A percentile compares a stretch with the other conserved stretches of the same genome.
These are phyloP conservation scores for Hippasteria phrygiana DNA, from an alignment of 53 echinoderm and acorn worm species.

Conservation along the genomic window DNA sequence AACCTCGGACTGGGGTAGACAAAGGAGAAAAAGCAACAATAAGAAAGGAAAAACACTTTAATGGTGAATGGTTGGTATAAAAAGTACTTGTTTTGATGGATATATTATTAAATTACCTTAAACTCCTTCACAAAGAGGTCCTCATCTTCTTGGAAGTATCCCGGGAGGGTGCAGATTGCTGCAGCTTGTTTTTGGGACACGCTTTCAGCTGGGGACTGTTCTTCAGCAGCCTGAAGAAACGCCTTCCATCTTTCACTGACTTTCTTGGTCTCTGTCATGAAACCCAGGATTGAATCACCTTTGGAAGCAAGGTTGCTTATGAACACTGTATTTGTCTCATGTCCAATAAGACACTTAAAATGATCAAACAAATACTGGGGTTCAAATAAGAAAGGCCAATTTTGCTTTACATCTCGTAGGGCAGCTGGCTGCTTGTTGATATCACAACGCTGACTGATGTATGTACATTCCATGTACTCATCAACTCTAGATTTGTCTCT, in stretches of 20 bases:
- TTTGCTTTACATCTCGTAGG: not conserved
- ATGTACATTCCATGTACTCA: slow-evolving; percentile 10
- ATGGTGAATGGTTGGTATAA: too few species aligned
- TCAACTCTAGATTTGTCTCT: not conserved
- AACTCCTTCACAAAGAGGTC: not conserved
- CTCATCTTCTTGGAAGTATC: not conserved
- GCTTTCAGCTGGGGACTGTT: not conserved
- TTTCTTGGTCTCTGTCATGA: not conserved
- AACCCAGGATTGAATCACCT: not conserved
- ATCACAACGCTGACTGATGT: not conserved
- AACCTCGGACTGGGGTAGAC: too few species aligned
- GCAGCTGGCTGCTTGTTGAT: slow-evolving; percentile 23
- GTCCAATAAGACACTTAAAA: slow-evolving; percentile 12
- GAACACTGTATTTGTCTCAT: not conserved
- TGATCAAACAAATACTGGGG: not conserved
- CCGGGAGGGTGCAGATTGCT: not conserved
- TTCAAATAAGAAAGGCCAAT: slow-evolving; percentile 19
- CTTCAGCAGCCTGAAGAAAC: not conserved
- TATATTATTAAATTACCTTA: slow-evolving; percentile 30
- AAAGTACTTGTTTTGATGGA: too few species aligned
- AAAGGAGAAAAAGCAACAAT: too few species aligned
- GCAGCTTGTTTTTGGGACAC: not conserved
- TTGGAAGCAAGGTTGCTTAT: not conserved
- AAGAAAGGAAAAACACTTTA: too few species aligned
- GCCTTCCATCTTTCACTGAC: not conserved